A percentile compares a stretch with the other conserved stretches of the same genome.
Conservation (phyloP, 2,797 vertebrate genomes). For the Leptoclinus maculatus region DNA sequence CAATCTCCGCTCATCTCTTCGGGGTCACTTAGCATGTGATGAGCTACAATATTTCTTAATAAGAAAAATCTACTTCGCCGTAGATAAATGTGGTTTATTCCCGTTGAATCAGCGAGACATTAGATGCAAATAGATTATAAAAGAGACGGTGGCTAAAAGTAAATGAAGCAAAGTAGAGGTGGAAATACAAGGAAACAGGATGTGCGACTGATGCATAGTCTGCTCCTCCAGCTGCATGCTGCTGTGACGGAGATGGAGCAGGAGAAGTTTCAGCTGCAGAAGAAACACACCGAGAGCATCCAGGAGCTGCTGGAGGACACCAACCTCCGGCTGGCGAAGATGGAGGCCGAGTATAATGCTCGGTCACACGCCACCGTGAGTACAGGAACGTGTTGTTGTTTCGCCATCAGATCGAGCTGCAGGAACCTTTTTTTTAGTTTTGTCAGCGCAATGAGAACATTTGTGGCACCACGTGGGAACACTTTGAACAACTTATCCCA, state of each 20-base stretch:
- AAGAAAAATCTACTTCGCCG: neutral
- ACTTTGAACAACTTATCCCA: neutral
- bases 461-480: neutral
- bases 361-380: slow-evolving; percentile 89
- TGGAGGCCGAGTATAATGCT: slow-evolving; percentile 89
- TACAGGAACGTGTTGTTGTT: slow-evolving; percentile 26
- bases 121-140: slow-evolving; percentile 7
- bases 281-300: slow-evolving; percentile 91
- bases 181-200: neutral
- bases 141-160: neutral
- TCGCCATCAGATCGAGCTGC: neutral
- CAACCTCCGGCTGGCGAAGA: slow-evolving; percentile 87
- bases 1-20: slow-evolving; percentile 53
- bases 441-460: neutral
- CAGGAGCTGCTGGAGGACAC: slow-evolving; percentile 93
- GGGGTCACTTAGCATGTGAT: slow-evolving; percentile 42
- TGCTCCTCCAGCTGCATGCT: slow-evolving; percentile 85
- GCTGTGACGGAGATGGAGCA: slow-evolving; percentile 91
- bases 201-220: slow-evolving; percentile 25
- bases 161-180: neutral
- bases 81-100: slow-evolving; percentile 29
- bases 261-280: slow-evolving; percentile 92
- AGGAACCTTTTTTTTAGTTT: slow-evolving; percentile 2
- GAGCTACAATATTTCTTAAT: slow-evolving; percentile 31
- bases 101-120: slow-evolving; percentile 20